phyloP scores from a whole-genome alignment of 2,113 vertebrate genomes.

The Scartelaos histophorus region DNA sequence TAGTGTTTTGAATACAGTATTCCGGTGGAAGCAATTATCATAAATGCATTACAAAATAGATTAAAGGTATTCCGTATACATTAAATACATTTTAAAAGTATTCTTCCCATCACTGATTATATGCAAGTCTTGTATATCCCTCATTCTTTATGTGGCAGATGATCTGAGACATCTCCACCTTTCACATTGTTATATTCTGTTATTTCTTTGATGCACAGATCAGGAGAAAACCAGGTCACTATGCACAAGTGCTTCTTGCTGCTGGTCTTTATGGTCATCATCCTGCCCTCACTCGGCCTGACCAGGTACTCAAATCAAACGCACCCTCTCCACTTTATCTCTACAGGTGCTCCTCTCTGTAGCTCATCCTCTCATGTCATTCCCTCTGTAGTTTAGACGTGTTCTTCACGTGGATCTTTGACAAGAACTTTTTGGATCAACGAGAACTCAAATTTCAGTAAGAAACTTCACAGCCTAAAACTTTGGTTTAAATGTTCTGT shows the following conservation, averaged over 20 bases:
- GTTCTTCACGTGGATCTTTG: conserved; percentile 95
- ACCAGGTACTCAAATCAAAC: conserved; percentile 82
- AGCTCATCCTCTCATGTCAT: conserved; percentile 8
- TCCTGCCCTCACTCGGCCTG: conserved; percentile 92
- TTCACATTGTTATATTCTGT: neutral
- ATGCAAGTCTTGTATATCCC: too few species aligned
- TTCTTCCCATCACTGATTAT: too few species aligned
- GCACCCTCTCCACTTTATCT: neutral
- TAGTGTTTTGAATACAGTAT: too few species aligned
- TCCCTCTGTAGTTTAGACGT: conserved; percentile 82
- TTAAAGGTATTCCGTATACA: too few species aligned
- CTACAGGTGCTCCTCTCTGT: neutral
- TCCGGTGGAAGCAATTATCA: too few species aligned
- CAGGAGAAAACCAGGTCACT: conserved; percentile 89
- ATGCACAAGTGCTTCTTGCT: conserved; percentile 97
- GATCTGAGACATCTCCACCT: neutral
- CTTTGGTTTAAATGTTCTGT: too few species aligned
- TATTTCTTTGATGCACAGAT: conserved; percentile 71
- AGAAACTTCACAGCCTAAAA: conserved; percentile 51
- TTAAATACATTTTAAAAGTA: too few species aligned
- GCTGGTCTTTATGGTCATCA: conserved; percentile 96
- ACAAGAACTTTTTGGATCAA: conserved; percentile 86
- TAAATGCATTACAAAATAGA: too few species aligned
- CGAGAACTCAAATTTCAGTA: conserved; percentile 91
- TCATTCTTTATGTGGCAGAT: too few species aligned